phyloP scores from a whole-genome alignment of 2,797 vertebrate genomes.

The Phrynocephalus guinanensis region DNA sequence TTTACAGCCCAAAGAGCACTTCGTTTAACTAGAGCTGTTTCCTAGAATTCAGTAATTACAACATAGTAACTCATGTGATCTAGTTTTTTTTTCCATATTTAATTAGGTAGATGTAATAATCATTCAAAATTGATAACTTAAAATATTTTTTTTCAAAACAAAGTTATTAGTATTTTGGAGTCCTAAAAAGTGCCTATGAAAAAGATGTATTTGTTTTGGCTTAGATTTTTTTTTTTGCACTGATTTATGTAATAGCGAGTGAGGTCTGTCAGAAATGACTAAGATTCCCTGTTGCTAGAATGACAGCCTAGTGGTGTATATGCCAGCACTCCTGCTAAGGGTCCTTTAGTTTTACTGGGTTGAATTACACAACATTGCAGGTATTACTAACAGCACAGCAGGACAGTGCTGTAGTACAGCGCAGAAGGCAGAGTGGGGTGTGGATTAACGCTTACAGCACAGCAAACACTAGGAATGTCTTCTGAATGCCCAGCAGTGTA shows the following conservation, averaged over 20 bases:
- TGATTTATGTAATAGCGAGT: slow-evolving; percentile 85
- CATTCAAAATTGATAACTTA: background rate
- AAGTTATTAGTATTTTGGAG: slow-evolving; percentile 67
- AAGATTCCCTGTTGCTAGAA: slow-evolving; percentile 83
- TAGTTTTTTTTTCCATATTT: slow-evolving; percentile 2
- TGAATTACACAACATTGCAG: slow-evolving; percentile 75
- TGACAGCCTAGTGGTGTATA: slow-evolving; percentile 80
- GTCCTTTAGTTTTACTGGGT: slow-evolving; percentile 73
- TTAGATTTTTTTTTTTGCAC: slow-evolving; percentile 66
- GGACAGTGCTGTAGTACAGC: slow-evolving; percentile 59
- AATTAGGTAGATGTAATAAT: background rate
- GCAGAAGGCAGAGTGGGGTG: slow-evolving; percentile 46
- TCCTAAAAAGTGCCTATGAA: slow-evolving; percentile 60
- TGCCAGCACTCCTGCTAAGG: slow-evolving; percentile 80
- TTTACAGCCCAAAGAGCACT: background rate
- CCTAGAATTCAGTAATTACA: background rate
- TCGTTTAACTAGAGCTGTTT: background rate
- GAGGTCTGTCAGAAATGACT: slow-evolving; percentile 80
- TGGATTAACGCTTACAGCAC: slow-evolving; percentile 58
- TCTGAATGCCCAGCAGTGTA: slow-evolving; percentile 55
- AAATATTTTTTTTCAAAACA: background rate
- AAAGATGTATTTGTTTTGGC: slow-evolving; percentile 48
- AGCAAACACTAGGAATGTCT: slow-evolving; percentile 69
- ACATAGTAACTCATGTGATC: background rate
- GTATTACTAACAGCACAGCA: slow-evolving; percentile 71